Evolutionary conservation across 1,140 invertebrate species (phyloP), one percentile per base, ranked within the genome.

Genomic region (Dendrolimus kikuchii): DNA sequence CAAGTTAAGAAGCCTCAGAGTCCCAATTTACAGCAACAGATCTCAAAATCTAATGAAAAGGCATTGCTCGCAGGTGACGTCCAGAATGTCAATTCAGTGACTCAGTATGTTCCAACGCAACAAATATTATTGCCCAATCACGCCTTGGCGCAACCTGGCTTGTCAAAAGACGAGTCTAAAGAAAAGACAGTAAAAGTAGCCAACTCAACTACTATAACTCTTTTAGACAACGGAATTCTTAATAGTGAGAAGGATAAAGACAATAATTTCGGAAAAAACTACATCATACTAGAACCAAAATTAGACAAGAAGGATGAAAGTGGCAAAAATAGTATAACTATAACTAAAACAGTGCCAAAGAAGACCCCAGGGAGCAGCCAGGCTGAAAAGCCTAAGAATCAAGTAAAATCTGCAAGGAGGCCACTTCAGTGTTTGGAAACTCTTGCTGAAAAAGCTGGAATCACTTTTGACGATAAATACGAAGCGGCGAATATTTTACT

Each of bases 401-500:
- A 66, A 9, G 52, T 59, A 4, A 86, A 86, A 42, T 59, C 71
- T 6, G 56, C 70, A 0, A 84, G 83, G 52, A 71, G 90, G 40
- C 90, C 90, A 0, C 75, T 91, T n/a, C 91, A 91, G 88, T 91
- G 90, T 65, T 74, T 92, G 59, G 91, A 91, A 64, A 92, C 91
- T 6, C 81, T 92, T 41, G 91, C 91, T 7, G 90, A 92, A 61
- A 92, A 92, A 60, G 90, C 91, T 48, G 91, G 91, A 3, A 91
- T 91, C 7, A 91, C 90, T 38, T 90, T 91, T 62, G 90, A 92
- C 66, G 91, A 92, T 73, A 91, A 91, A 75, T 92, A 91, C 80
- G 91, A 92, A 77, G 89, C 90, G 55, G 90, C 90, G 9, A 89
- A 89, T 61, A 89, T 89, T 39, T 61, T 90, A 55, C 60, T 90